Conservation (phyloP, 2,113 vertebrate genomes). For the Scalopus aquaticus region DNA sequence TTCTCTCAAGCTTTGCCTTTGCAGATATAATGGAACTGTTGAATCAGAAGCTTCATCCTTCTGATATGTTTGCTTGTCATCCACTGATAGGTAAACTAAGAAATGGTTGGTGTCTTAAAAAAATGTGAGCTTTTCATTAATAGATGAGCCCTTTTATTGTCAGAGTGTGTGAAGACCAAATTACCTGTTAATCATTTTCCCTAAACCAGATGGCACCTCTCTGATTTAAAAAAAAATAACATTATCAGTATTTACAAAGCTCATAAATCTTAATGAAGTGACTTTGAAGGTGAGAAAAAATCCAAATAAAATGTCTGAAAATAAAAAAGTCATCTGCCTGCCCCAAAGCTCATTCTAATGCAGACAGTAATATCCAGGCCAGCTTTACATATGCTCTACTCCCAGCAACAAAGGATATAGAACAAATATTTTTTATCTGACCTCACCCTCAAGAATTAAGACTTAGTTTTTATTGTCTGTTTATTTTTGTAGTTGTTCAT, state of each 20-base stretch:
- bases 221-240: neutral
- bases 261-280: slow-evolving; percentile 39
- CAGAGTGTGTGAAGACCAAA: neutral
- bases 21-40: neutral
- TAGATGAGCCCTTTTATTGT: neutral
- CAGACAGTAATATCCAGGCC: neutral
- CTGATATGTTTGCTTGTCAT: neutral
- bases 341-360: slow-evolving; percentile 11
- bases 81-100: neutral
- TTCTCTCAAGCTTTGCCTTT: neutral
- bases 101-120: neutral
- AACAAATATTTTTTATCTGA: neutral
- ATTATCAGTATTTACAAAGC: slow-evolving; percentile 7
- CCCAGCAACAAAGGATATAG: neutral
- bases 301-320: slow-evolving; percentile 32
- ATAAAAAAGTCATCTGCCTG: slow-evolving; percentile 16
- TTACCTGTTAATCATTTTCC: neutral
- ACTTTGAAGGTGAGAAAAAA: neutral
- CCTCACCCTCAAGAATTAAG: neutral
- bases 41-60: neutral
- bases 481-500: neutral
- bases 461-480: neutral
- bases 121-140: neutral
- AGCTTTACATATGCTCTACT: neutral
- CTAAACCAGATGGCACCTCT: neutral